Evolutionary conservation across 2,888 invertebrate genomes (phyloP), one percentile per base, ranked within the genome.

Genomic region (Himalopsyche anomala): DNA sequence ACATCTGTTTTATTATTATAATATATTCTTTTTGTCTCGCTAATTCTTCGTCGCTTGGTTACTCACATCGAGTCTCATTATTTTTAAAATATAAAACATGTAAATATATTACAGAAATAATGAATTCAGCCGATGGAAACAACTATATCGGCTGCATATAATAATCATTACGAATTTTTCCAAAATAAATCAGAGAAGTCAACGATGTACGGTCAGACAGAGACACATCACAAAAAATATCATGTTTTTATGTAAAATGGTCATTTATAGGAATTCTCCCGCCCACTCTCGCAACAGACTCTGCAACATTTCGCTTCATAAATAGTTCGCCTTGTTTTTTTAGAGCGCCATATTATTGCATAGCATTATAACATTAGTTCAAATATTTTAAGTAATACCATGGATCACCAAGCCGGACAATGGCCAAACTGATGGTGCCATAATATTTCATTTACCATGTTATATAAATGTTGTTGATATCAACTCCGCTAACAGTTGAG

Each of bases 231-330:
- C 62, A 19, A 62, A 62, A 51, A 62, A 28, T 62, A 62, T 62
- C 62, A 62, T 62, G 62, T 62, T 62, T 62, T 62, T 62, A 62
- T 62, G 62, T 62, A 62, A 62, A 62, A 62, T 62, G n/a, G 19
- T 62, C 62, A 28, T 62, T 19, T 62, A 62, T 62, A 62, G 62
- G 62, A 62, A 62, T 62, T 62, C 62, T 9, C 2, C 62, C 28
- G 62, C 62, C 62, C n/a, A 62, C 62, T n/a, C 62, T 62, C 62
- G 4, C 28, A 11, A 19, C 9, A 8, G 19, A 11, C n/a, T 62
- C 62, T 62, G 62, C 62, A 62, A 62, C 62, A 62, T 62, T 62
- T 62, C 62, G 19, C 19, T 28, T 62, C 6, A 62, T 62, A 62
- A 62, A 62, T 62, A 62, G 62, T 28, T 62, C 62, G 62, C 62